Percentiles rank a stretch among this genome's conserved stretches.
These are phyloP conservation scores for Drosophila dunni DNA, from an alignment of 1,140 invertebrate species.

Conservation along the genomic window DNA sequence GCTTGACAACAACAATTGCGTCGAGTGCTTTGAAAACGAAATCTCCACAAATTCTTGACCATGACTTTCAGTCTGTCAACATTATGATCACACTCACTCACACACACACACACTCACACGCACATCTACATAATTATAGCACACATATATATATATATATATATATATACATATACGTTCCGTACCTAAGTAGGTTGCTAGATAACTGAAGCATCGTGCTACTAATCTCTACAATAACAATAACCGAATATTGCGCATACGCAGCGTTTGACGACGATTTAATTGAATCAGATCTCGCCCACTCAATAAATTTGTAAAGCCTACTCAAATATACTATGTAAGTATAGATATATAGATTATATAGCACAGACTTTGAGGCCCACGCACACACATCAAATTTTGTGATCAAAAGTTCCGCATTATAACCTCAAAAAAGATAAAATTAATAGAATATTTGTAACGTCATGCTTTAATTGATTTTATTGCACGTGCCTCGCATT, in stretches of 20 bases:
- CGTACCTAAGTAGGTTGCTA: constrained; percentile 10
- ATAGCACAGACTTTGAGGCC: constrained; percentile 1
- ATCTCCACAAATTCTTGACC: constrained; percentile 39
- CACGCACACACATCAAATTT: not conserved
- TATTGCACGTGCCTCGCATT: not conserved
- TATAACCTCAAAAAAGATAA: constrained; percentile 1
- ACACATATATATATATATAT: constrained; percentile 1
- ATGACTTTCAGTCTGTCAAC: constrained; percentile 42
- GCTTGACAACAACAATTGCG: not conserved
- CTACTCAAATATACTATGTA: not conserved
- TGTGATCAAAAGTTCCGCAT: constrained; percentile 17
- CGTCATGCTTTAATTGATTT: not conserved
- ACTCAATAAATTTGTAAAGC: constrained; percentile 22
- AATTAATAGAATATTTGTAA: not conserved
- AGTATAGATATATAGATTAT: not conserved
- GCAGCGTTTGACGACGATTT: constrained; percentile 23
- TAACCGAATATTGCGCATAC: constrained; percentile 32
- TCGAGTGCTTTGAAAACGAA: constrained; percentile 12
- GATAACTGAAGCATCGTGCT: constrained; percentile 15
- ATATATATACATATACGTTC: not conserved
- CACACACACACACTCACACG: not conserved
- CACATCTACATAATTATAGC: constrained; percentile 6
- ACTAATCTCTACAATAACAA: constrained; percentile 14
- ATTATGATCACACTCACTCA: not conserved
- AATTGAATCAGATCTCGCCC: constrained; percentile 38